Evolutionary conservation across 2,113 vertebrate genomes (phyloP).

Genomic region (Myodes glareolus): DNA sequence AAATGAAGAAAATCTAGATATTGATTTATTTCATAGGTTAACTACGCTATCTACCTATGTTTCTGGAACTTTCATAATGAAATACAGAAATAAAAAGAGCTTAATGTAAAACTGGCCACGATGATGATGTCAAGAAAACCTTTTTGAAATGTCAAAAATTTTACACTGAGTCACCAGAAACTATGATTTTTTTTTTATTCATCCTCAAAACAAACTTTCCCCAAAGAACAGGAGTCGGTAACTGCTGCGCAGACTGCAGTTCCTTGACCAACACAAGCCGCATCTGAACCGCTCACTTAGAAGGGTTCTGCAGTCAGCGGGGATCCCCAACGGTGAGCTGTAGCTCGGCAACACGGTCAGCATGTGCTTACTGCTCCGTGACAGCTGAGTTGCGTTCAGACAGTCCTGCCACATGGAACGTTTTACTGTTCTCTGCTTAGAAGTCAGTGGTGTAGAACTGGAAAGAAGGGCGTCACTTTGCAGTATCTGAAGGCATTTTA

Average conservation of each 20-base stretch:
- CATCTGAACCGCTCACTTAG: background rate
- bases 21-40: background rate
- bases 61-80: conserved; percentile 6
- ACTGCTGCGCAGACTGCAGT: background rate
- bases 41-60: background rate
- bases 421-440: background rate
- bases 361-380: background rate
- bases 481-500: background rate
- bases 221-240: background rate
- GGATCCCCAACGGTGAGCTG: background rate
- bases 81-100: background rate
- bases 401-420: background rate
- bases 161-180: conserved; percentile 1
- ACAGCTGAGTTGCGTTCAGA: background rate
- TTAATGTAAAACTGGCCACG: background rate
- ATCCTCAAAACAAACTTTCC: background rate
- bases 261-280: background rate
- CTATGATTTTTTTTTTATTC: background rate
- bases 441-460: conserved; percentile 4
- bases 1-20: conserved; percentile 23
- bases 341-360: background rate
- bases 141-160: background rate
- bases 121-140: conserved; percentile 1
- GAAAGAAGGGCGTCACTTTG: background rate
- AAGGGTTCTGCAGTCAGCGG: background rate